Evolutionary conservation across 2,888 invertebrate species (phyloP).

Genomic region (Onthophagus sagittarius): DNA sequence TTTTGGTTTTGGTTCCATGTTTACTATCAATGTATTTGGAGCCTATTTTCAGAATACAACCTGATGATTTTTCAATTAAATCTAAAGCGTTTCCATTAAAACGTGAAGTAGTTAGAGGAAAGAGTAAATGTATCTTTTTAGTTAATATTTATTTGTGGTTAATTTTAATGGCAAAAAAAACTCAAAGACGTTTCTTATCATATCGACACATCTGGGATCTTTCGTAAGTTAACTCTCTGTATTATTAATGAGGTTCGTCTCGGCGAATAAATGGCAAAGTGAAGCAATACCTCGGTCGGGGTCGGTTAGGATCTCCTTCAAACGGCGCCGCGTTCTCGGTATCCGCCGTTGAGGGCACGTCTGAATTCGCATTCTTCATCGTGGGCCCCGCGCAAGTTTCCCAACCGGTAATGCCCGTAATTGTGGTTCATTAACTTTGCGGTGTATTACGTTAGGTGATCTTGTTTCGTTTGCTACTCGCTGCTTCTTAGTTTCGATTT

Average conservation of each 20-base stretch:
- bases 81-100: no score
- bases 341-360: constrained; percentile 3
- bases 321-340: background rate
- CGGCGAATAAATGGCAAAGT: constrained; percentile 1
- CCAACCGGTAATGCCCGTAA: constrained; percentile 6
- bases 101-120: no score
- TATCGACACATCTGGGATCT: background rate
- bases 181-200: background rate
- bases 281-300: background rate
- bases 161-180: background rate
- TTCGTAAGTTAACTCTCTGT: background rate
- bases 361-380: constrained; percentile 8
- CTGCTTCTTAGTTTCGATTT: background rate
- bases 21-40: no score
- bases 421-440: constrained; percentile 10
- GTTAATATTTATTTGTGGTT: no score
- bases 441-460: background rate
- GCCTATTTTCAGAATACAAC: no score
- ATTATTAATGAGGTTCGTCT: constrained; percentile 3
- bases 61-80: no score
- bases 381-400: background rate
- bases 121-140: no score
- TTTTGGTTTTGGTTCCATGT: no score
- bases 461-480: background rate
- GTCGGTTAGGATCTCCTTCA: background rate